These are phyloP conservation scores for Neria commutata DNA, from an alignment of 2,888 invertebrate species.

Conservation along the genomic window DNA sequence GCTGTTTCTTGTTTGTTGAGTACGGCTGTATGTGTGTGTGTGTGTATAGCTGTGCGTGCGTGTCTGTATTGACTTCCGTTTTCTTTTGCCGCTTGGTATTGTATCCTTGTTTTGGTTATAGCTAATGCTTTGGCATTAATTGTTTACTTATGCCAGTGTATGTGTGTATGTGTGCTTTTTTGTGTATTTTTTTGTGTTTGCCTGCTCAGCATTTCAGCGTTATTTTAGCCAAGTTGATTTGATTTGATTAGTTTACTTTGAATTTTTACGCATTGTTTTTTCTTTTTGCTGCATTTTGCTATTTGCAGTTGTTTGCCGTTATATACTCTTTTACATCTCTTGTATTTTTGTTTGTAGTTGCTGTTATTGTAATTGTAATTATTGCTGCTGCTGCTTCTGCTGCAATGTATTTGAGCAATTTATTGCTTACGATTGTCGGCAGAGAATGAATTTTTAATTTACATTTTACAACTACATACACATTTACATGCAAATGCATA, in stretches of 20 bases:
- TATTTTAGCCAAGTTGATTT: not conserved
- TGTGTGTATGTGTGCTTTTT: not conserved
- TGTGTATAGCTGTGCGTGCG: not conserved
- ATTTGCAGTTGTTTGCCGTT: not conserved
- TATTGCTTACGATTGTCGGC: constrained; percentile 39
- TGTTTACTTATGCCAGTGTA: not conserved
- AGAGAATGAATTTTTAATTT: not conserved
- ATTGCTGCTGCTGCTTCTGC: constrained; percentile 8
- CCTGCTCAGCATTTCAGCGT: not conserved
- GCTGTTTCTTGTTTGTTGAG: constrained; percentile 13
- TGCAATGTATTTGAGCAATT: constrained; percentile 16
- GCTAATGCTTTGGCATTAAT: not conserved
- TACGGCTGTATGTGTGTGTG: not conserved
- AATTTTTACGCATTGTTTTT: constrained; percentile 7
- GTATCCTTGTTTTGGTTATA: not conserved
- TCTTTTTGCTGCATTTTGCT: constrained; percentile 1
- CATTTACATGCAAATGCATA: not conserved
- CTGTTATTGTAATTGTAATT: constrained; percentile 5
- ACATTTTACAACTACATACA: not conserved
- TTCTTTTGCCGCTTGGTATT: not conserved
- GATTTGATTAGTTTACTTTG: not conserved
- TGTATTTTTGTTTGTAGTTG: constrained; percentile 6
- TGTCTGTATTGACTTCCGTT: not conserved
- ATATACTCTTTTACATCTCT: not conserved
- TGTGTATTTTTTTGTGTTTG: not conserved